Conservation (phyloP, 2,797 vertebrate species). For the Denticeps clupeoides region DNA sequence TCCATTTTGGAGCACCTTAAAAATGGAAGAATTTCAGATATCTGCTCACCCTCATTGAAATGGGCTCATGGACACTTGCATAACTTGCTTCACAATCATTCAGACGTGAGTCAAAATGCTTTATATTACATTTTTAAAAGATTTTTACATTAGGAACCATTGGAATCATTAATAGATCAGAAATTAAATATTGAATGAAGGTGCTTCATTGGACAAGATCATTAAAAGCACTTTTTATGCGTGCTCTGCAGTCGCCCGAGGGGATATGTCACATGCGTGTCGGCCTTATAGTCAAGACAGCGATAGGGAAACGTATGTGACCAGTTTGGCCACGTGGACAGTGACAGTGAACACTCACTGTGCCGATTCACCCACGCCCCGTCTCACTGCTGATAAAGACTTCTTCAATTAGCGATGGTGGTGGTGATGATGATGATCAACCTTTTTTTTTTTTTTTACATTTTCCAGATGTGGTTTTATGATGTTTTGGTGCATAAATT, state of each 20-base stretch:
- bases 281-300: slow-evolving; percentile 5
- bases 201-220: too few species aligned
- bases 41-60: slow-evolving; percentile 42
- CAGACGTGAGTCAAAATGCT: slow-evolving; percentile 12
- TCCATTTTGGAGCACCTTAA: slow-evolving; percentile 55
- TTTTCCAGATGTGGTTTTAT: too few species aligned
- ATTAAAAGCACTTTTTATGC: too few species aligned
- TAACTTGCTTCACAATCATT: slow-evolving; percentile 26
- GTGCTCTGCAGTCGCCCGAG: too few species aligned
- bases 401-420: slow-evolving; percentile 18
- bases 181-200: too few species aligned
- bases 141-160: too few species aligned
- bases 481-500: too few species aligned
- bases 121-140: too few species aligned
- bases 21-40: slow-evolving; percentile 52
- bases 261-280: too few species aligned
- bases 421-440: slow-evolving; percentile 5
- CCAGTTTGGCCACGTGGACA: slow-evolving; percentile 27
- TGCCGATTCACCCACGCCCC: slow-evolving; percentile 23
- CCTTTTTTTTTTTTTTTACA: too few species aligned
- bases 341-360: slow-evolving; percentile 19
- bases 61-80: slow-evolving; percentile 43
- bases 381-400: slow-evolving; percentile 6
- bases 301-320: slow-evolving; percentile 24
- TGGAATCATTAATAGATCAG: too few species aligned